Conservation (phyloP, 2,797 vertebrate species). For the Lepidocolaptes lacrymiger region DNA sequence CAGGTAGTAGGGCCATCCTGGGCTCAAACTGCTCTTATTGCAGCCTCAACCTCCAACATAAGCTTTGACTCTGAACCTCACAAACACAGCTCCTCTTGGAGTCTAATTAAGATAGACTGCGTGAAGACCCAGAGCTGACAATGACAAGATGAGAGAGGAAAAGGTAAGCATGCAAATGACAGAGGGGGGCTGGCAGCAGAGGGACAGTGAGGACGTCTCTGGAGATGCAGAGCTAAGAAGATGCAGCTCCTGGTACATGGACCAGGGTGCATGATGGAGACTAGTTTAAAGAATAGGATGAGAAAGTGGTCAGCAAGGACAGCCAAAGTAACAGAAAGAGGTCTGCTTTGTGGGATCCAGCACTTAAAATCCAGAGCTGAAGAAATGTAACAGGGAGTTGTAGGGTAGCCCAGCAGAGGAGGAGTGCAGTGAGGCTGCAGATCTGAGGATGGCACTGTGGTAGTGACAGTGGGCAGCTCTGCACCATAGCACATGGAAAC, state of each 20-base stretch:
- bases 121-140: not conserved
- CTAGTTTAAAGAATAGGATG: not conserved
- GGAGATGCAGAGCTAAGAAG: not conserved
- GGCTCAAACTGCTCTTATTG: not conserved
- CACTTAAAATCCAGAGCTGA: not conserved
- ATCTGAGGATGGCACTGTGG: constrained; percentile 47
- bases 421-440: not conserved
- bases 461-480: not conserved
- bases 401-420: not conserved
- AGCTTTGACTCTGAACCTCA: not conserved
- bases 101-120: not conserved
- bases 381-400: not conserved
- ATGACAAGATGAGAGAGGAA: not conserved
- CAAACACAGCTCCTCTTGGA: not conserved
- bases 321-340: not conserved
- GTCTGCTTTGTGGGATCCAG: not conserved
- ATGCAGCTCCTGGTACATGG: not conserved
- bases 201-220: not conserved
- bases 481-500: rapidly evolving
- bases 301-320: not conserved
- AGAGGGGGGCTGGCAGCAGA: not conserved
- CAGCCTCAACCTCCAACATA: not conserved
- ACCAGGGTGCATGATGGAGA: not conserved
- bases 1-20: not conserved
- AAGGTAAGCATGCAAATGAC: not conserved